Conservation (phyloP, 2,888 invertebrate genomes). For the Lasioglossum villosulum region DNA sequence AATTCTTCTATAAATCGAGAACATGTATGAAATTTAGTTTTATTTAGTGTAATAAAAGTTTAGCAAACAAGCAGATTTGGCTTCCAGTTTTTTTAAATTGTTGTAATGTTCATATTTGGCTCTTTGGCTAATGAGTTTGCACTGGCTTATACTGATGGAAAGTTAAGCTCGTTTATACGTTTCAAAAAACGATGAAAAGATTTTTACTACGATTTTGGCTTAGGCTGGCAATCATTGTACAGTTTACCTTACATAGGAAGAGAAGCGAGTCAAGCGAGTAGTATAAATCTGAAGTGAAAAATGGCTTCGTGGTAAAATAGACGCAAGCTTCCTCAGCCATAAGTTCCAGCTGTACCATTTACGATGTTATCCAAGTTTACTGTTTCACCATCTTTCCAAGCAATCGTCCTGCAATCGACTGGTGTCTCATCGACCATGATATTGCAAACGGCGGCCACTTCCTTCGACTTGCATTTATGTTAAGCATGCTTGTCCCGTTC, state of each 20-base stretch:
- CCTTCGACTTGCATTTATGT: conserved; percentile 30
- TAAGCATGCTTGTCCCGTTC: conserved; percentile 18
- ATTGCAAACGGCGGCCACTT: neutral
- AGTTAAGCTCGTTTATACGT: too few species aligned
- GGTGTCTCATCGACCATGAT: conserved; percentile 23
- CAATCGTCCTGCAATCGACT: neutral
- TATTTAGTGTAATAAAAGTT: too few species aligned
- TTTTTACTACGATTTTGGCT: too few species aligned
- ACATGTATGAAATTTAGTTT: too few species aligned
- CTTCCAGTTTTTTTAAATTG: too few species aligned
- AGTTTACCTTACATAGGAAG: neutral
- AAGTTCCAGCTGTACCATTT: neutral
- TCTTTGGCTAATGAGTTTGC: too few species aligned
- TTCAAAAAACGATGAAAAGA: too few species aligned
- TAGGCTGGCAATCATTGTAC: too few species aligned
- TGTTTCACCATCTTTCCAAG: conserved; percentile 8
- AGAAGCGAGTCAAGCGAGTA: neutral
- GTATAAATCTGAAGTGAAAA: neutral
- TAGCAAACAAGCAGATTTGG: too few species aligned
- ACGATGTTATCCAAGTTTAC: neutral
- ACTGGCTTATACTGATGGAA: too few species aligned
- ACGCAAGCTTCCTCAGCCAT: neutral
- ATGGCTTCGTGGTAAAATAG: neutral
- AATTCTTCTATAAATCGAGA: too few species aligned
- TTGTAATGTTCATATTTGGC: too few species aligned